These are phyloP conservation scores for Centroberyx gerrardi DNA, from an alignment of 2,797 vertebrate genomes.

Conservation along the genomic window DNA sequence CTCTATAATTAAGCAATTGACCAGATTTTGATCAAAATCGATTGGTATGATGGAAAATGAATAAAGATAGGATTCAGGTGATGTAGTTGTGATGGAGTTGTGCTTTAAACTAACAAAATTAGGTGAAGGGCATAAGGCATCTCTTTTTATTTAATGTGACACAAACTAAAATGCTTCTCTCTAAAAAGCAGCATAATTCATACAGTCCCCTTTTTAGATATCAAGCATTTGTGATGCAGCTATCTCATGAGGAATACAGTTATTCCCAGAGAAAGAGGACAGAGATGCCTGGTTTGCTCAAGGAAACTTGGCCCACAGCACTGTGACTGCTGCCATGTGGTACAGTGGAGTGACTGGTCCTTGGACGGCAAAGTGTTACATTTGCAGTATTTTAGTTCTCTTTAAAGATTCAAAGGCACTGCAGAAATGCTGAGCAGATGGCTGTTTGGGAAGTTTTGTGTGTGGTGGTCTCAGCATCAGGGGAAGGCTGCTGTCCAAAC, in stretches of 20 bases:
- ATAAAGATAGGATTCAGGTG: background rate
- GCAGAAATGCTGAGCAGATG: constrained; percentile 84
- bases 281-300: constrained; percentile 68
- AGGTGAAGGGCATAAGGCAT: constrained; percentile 35
- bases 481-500: constrained; percentile 81
- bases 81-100: background rate
- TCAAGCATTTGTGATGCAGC: constrained; percentile 60
- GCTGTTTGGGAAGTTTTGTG: constrained; percentile 76
- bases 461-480: constrained; percentile 80
- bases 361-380: constrained; percentile 82
- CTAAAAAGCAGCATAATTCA: constrained; percentile 35
- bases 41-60: constrained; percentile 16
- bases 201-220: constrained; percentile 43
- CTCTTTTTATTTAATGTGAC: constrained; percentile 35
- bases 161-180: constrained; percentile 23
- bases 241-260: constrained; percentile 55
- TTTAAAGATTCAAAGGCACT: constrained; percentile 74
- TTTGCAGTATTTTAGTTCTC: constrained; percentile 81
- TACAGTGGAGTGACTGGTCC: constrained; percentile 70
- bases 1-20: background rate
- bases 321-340: constrained; percentile 72
- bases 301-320: constrained; percentile 78
- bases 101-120: constrained; percentile 19
- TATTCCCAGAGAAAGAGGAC: constrained; percentile 75
- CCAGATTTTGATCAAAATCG: constrained; percentile 20